phyloP scores from a whole-genome alignment of 2,888 invertebrate genomes.

The Xestoiulus laeticollis region DNA sequence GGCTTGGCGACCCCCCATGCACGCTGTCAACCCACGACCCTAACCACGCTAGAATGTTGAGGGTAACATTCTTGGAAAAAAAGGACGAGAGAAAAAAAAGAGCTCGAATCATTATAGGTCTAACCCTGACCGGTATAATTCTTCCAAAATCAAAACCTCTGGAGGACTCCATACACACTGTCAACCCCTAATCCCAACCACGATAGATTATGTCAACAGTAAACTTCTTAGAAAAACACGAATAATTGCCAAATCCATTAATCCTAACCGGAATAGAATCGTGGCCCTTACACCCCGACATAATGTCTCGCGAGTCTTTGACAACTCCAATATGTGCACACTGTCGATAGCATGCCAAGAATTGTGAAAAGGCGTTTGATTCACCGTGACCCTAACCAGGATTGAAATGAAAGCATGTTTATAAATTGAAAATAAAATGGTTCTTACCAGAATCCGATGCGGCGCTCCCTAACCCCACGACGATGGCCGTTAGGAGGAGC shows the following conservation, averaged over 20 bases:
- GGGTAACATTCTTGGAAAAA: background rate
- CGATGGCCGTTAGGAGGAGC: constrained; percentile 26
- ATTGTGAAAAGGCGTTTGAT: background rate
- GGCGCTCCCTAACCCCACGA: background rate
- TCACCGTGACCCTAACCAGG: background rate
- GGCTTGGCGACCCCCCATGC: background rate
- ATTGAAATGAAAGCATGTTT: background rate
- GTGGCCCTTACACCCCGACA: no score
- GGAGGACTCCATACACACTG: no score
- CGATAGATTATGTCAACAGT: background rate
- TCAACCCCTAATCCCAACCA: background rate
- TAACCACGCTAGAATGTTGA: background rate
- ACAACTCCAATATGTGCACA: no score
- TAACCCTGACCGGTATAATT: background rate
- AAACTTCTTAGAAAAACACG: background rate
- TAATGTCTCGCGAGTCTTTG: no score
- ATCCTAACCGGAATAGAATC: background rate
- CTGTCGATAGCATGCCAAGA: background rate
- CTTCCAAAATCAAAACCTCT: no score
- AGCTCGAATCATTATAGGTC: no score
- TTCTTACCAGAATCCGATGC: background rate
- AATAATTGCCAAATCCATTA: no score
- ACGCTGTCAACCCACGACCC: background rate
- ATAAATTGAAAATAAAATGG: background rate
- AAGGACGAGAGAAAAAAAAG: background rate